Evolutionary conservation across 1,140 invertebrate genomes (phyloP), one percentile per base, ranked within the genome.

Genomic region (Meloidogyne floridensis): DNA sequence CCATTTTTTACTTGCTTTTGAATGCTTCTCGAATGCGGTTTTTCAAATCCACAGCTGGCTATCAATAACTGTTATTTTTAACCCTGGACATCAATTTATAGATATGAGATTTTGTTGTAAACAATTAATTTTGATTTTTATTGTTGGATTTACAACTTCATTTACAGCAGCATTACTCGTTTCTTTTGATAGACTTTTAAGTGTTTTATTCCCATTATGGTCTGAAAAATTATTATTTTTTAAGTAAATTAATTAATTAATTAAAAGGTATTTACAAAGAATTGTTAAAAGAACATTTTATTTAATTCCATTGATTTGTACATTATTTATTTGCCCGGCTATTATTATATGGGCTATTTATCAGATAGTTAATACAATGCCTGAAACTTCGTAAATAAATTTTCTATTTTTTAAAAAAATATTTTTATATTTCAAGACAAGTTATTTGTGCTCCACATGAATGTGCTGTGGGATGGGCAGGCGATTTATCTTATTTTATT

Each of bases 1-100:
- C 43, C 56, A 77, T 56, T 56, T 77, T 54, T 43, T 77, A 69
- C 56, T 77, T 43, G 75, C 75, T 77, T 77, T 77, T 56, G 75
- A 77, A 56, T n/a, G 75, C 15, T 56, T 77, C 15, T 77, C 56
- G 3, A 10, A 65, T 56, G 47, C 69, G 9, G 43, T 56, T 65
- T 32, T 42, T 77, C 53, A 69, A 69, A 13, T 77, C n/a, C 32
- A 65, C 32, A 69, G 53, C 56, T 77, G 51, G 75, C n/a, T 65
- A 65, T 56, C 20, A 8, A 13, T 69, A 56, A 59, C 56, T 20
- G 56, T 77, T 77, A 43, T 54, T 56, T 65, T 65, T 4, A 65
- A 6, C n/a, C 15, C 15, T 20, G 47, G 75, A 13, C 53, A 59
- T 18, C 47, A 77, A 56, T 77, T 77, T 43, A 8, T 77, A 13